Percentiles rank a stretch among this genome's conserved stretches.
Conservation (phyloP, 2,797 vertebrate species). For the Paramormyrops hopkinsi region DNA sequence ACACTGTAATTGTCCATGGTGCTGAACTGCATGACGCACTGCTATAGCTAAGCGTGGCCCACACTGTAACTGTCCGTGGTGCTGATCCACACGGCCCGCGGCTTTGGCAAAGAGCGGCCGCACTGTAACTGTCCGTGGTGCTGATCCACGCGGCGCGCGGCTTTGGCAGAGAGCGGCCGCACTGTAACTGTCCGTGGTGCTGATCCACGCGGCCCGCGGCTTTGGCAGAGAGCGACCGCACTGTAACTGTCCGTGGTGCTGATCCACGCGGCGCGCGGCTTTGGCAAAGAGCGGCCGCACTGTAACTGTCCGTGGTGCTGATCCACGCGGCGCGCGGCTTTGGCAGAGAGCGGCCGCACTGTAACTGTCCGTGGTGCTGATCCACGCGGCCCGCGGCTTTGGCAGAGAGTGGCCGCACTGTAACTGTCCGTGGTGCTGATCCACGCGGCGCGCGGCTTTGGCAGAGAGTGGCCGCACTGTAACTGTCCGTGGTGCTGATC, state of each 20-base stretch:
- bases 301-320: constrained; percentile 32
- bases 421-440: not conserved
- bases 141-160: not conserved
- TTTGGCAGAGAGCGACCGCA: not conserved
- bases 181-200: not conserved
- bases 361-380: constrained; percentile 17
- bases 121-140: not conserved
- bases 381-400: not conserved
- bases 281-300: too few relatives aligned
- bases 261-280: not conserved
- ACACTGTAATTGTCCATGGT: constrained; percentile 27
- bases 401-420: not conserved
- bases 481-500: constrained; percentile 33
- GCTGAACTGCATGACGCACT: constrained; percentile 13
- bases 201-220: not conserved
- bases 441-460: not conserved
- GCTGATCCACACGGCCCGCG: constrained; percentile 4
- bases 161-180: not conserved
- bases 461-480: not conserved
- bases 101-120: not conserved
- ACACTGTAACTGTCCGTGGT: constrained; percentile 25
- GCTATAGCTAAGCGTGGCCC: not conserved
- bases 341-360: not conserved
- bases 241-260: constrained; percentile 1
- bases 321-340: not conserved